These are phyloP conservation scores for Drosophila anomelani DNA, from an alignment of 2,888 invertebrate species.

Conservation along the genomic window DNA sequence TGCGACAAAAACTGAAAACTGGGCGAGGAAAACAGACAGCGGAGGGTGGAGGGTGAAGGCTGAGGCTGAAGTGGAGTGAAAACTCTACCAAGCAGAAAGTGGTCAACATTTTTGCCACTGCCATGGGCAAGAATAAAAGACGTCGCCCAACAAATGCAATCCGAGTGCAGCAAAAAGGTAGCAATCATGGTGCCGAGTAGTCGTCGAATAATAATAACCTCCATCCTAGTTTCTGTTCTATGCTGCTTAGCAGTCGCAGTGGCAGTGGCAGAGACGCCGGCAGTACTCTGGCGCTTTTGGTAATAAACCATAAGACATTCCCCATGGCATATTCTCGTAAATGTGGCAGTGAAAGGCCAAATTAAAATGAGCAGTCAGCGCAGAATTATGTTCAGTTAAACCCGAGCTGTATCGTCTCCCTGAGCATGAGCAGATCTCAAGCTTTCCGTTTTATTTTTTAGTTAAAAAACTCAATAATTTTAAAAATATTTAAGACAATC, in stretches of 20 bases:
- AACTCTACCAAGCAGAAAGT: conserved; percentile 72
- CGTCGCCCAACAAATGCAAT: conserved; percentile 36
- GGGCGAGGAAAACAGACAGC: conserved; percentile 17
- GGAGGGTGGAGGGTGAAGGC: conserved; percentile 40
- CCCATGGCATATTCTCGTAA: conserved; percentile 55
- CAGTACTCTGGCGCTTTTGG: conserved; percentile 34
- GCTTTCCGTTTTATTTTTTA: neutral
- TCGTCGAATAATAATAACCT: conserved; percentile 67
- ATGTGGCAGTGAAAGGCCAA: conserved; percentile 55
- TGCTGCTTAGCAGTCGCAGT: conserved; percentile 27
- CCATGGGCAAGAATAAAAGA: conserved; percentile 76
- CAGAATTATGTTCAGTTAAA: conserved; percentile 15
- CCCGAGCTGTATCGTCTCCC: neutral
- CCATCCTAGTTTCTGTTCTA: conserved; percentile 51
- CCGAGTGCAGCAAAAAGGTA: conserved; percentile 65
- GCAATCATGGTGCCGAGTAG: conserved; percentile 68
- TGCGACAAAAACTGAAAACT: conserved; percentile 51
- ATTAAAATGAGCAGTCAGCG: conserved; percentile 49
- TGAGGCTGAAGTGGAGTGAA: conserved; percentile 44
- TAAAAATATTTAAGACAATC: neutral
- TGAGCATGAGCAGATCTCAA: neutral
- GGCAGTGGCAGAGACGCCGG: neutral
- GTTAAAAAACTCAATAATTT: neutral
- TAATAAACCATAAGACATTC: conserved; percentile 72
- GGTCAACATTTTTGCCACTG: conserved; percentile 77